Evolutionary conservation across 2,888 invertebrate genomes (phyloP), one percentile per base, ranked within the genome.

Genomic region (Augochlorella aurata): DNA sequence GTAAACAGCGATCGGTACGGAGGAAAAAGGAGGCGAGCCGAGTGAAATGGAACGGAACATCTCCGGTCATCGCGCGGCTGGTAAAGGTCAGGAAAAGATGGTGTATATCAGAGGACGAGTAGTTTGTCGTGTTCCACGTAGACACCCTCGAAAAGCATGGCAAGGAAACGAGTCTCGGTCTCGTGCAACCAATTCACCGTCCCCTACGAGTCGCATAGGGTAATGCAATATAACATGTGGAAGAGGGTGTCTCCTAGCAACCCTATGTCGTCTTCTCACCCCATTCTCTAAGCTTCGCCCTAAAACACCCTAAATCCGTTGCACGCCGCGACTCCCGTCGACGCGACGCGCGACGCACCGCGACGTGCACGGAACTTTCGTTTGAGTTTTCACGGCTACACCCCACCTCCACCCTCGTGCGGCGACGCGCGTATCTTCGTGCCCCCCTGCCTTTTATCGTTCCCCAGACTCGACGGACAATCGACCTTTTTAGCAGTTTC

Each of bases 221-320:
- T 92, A 92, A 92, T 92, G 92, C 92, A 92, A 92, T 91, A 92
- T 92, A 92, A 91, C 92, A 91, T 91, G 91, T 89, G 90, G 88
- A 90, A 88, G 88, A 91, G 92, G 92, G 92, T 92, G 92, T 93
- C 87, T 91, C 92, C 92, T 92, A 92, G 92, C 92, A 93, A 93
- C 92, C 91, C 90, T 90, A 86, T 90, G 90, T 91, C 91, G 90
- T 91, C 91, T 92, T 91, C 90, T 90, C 91, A 82, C 88, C 83
- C 87, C 85, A 82, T 86, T 74, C 86, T 74, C 85, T 81, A 80
- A 85, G 83, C 79, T 81, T 86, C 81, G 68, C 78, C 85, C 87
- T 86, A 86, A 89, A 89, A 89, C 82, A 88, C 87, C 85, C 84
- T 82, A 85, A 89, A 89, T 85, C 87, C 86, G 74, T 68, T 69